Evolutionary conservation across 2,113 vertebrate species (phyloP).

Genomic region (Neopipo cinnamomea): DNA sequence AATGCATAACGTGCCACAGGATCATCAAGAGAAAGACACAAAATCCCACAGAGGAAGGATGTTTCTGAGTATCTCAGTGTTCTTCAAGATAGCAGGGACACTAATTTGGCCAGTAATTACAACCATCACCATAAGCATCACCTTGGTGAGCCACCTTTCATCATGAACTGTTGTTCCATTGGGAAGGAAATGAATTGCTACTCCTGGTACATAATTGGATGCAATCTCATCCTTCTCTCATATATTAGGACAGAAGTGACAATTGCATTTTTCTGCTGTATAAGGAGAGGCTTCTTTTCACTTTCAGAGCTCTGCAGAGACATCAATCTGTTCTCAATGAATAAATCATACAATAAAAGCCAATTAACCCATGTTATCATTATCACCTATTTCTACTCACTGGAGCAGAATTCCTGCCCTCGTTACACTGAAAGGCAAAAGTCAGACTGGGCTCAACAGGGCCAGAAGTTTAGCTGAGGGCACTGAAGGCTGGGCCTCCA

Average conservation of each 20-base stretch:
- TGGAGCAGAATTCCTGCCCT: not conserved
- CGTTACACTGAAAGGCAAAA: not conserved
- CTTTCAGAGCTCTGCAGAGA: not conserved
- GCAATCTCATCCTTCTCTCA: not conserved
- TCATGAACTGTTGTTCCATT: not conserved
- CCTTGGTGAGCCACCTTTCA: not conserved
- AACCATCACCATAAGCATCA: not conserved
- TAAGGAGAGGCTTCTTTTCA: not conserved
- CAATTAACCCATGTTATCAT: not conserved
- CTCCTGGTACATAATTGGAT: not conserved
- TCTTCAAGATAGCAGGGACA: constrained; percentile 1
- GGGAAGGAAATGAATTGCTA: not conserved
- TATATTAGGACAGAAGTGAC: constrained; percentile 1
- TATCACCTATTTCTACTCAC: not conserved
- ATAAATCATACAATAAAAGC: not conserved
- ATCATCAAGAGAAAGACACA: constrained; percentile 32
- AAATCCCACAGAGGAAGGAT: not conserved
- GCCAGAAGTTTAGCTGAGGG: not conserved
- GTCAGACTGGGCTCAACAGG: not conserved
- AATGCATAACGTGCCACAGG: not conserved
- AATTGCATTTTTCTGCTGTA: not conserved
- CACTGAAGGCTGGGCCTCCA: not conserved
- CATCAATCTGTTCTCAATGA: not conserved
- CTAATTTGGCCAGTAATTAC: constrained; percentile 30
- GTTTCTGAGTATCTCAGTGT: not conserved